Conservation (phyloP, 2,113 vertebrate species). For the Microtus ochrogaster region DNA sequence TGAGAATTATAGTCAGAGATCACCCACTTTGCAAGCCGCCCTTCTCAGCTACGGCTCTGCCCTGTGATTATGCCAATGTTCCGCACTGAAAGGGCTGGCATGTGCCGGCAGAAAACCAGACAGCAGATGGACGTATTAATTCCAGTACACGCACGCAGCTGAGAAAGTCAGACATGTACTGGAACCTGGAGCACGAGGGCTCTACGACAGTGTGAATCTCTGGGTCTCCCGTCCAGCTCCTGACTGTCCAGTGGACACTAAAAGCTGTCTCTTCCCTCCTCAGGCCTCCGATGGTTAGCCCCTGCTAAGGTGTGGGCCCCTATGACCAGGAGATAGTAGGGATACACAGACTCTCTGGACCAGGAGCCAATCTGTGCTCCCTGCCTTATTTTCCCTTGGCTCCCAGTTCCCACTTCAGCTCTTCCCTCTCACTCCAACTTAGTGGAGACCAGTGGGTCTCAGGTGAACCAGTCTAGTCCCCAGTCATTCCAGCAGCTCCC, state of each 20-base stretch:
- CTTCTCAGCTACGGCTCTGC: constrained; percentile 21
- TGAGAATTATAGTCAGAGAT: constrained; percentile 39
- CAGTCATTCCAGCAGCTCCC: neutral
- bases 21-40: constrained; percentile 43
- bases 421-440: neutral
- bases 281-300: neutral
- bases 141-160: neutral
- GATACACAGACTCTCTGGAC: neutral
- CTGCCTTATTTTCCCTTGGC: neutral
- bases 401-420: neutral
- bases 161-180: neutral
- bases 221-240: neutral
- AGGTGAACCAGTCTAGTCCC: neutral
- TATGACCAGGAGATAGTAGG: neutral
- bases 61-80: constrained; percentile 64
- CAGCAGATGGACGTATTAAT: constrained; percentile 51
- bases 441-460: constrained; percentile 15
- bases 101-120: constrained; percentile 66
- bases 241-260: neutral
- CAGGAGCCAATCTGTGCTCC: accelerated
- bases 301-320: neutral
- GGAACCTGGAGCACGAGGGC: neutral
- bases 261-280: neutral
- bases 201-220: neutral
- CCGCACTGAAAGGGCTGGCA: neutral